Percentiles rank a stretch among this genome's conserved stretches.
These are phyloP conservation scores for Phalacrocorax aristotelis DNA, from an alignment of 2,113 vertebrate genomes.

Conservation along the genomic window DNA sequence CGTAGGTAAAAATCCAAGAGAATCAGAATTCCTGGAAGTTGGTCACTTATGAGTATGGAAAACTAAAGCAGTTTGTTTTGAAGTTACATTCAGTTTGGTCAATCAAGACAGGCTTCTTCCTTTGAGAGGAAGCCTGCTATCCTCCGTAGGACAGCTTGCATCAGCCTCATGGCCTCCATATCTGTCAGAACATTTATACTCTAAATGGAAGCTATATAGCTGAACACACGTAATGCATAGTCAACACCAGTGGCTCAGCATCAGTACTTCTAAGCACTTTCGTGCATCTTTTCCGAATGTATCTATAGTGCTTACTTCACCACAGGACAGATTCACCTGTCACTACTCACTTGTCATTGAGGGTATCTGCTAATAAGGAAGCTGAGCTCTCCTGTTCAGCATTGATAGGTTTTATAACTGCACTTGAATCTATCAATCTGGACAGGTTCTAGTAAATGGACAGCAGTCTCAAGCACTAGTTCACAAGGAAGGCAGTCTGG, in stretches of 20 bases:
- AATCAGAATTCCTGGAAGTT: not conserved
- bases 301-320: not conserved
- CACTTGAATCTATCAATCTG: too few relatives aligned
- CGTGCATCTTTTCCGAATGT: not conserved
- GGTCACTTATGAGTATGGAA: fast-evolving
- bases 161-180: not conserved
- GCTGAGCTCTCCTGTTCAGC: not conserved
- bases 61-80: not conserved
- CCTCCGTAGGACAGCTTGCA: not conserved
- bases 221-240: not conserved
- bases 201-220: not conserved
- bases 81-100: not conserved
- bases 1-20: not conserved
- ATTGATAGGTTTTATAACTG: not conserved
- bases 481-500: not conserved
- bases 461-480: not conserved
- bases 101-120: not conserved
- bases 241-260: not conserved
- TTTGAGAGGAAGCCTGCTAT: not conserved
- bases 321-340: not conserved
- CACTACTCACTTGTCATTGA: not conserved
- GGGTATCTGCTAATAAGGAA: not conserved
- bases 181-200: not conserved
- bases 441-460: not conserved
- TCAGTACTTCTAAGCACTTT: not conserved